Evolutionary conservation across 2,113 vertebrate species (phyloP), one percentile per base, ranked within the genome.

Genomic region (Catharus bicknelli): DNA sequence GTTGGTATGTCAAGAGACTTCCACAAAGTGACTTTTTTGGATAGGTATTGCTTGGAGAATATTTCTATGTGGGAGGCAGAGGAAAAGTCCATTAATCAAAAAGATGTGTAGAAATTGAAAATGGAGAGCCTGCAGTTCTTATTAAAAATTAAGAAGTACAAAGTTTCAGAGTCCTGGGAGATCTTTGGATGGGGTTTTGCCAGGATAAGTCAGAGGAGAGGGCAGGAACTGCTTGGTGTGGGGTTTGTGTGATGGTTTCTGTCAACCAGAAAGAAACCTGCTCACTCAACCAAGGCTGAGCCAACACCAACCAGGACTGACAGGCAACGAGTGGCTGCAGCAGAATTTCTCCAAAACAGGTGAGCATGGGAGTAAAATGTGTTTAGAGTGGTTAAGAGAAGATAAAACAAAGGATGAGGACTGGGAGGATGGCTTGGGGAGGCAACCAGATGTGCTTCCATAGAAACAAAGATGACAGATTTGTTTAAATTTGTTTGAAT

Each of bases 391-490:
- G 16, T 61, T 72, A 62, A 62, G 50, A 42, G 51, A 57, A 78
- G 38, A 78, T 64, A 50, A 85, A 86, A 66, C 16, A 57, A 76
- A 66, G 83, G 59, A 76, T 59, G 43, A 19, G 53, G 67, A 16
- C 50, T 70, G 66, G 72, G 59, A 88, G 75, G 76, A 18, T 45
- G 45, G 9, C 19, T 45, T 20, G 68, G 34, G 58, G 80, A 89
- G 77, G 88, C 74, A 84, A 61, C 54, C 76, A 70, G 59, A 61
- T 29, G 29, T 36, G 94, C 94, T 95, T 83, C 83, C 95, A 94
- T 92, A 83, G 96, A 88, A 95, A 96, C 89, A 72, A 66, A 86
- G 81, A 64, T 34, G 42, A 90, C 67, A 63, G 54, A 54, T 83
- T 74, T 85, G 50, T 92, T 90, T 70, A 70, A 84, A 76, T 40